Base-by-base conservation (phyloP, 2,113 vertebrate genomes). In the Heteronetta atricapilla region DNA sequence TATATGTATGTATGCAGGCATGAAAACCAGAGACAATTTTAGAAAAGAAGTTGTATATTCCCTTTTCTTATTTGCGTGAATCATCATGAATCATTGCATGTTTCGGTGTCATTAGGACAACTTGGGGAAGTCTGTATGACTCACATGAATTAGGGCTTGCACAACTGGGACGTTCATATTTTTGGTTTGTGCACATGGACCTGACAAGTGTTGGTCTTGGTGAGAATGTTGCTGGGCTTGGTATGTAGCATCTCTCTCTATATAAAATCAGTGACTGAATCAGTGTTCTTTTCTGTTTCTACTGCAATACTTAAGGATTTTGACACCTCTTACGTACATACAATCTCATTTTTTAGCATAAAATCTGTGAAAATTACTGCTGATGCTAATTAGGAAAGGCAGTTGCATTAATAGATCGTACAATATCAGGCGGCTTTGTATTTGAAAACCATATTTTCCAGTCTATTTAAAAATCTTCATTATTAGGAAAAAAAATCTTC, bases 21-120 rank as follows among this genome's bases (percentile, higher is more conserved):
- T 38, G n/a, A 53, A 29, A 38, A 21, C 14, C 31, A 86, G 38
- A 33, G 64, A 69, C 22, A 85, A 82, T 75, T 84, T 79, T 88
- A 77, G 67, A 55, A 59, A 79, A 70, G 29, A 52, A 85, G 16
- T 19, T 75, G 29, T 60, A 7, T 64, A 40, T 77, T 89, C 60
- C 36, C 48, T 5, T 67, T 67, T 86, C 88, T 75, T 28, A 76
- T 80, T 93, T 86, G 28, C 23, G 40, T 93, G 92, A 96, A 66
- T 96, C 82, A 94, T 90, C 48, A n/a, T n/a, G n/a, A n/a, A n/a
- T n/a, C n/a, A n/a, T n/a, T n/a, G n/a, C n/a, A n/a, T 80, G 56
- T 91, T 95, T 80, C 5, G 11, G 82, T 96, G 94, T 96, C 90
- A 92, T 93, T 96, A 93, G 88, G 85, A 95, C 91, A 86, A 46